These are phyloP conservation scores for Aleadryas rufinucha DNA, from an alignment of 2,113 vertebrate species.

Conservation along the genomic window DNA sequence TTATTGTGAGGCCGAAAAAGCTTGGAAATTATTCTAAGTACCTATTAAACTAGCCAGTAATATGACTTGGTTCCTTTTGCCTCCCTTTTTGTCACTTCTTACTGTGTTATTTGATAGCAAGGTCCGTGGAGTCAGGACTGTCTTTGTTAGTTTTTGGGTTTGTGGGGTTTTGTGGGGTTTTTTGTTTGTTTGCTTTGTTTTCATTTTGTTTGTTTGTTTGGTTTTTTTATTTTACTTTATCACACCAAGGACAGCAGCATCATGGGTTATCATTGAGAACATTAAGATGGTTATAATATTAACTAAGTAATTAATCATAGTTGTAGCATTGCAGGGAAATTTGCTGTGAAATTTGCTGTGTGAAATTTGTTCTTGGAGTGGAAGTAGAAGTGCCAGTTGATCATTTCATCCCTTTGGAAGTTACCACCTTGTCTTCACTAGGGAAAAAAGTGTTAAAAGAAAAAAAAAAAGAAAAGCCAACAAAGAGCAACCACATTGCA, in stretches of 20 bases:
- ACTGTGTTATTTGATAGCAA: background rate
- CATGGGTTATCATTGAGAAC: background rate
- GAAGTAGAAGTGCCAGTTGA: background rate
- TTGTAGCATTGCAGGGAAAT: background rate
- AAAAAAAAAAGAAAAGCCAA: background rate
- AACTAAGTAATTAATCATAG: background rate
- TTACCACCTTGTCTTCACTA: background rate
- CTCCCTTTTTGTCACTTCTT: background rate
- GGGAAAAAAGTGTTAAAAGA: background rate
- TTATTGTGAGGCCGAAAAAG: background rate
- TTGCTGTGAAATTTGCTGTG: background rate
- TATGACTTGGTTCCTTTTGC: background rate
- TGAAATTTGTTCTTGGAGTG: background rate
- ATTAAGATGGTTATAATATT: background rate
- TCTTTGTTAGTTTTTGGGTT: background rate
- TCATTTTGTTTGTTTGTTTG: background rate
- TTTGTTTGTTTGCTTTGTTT: background rate
- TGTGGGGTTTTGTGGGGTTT: background rate
- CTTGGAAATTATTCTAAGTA: background rate
- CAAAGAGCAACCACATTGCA: background rate
- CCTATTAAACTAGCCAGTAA: background rate
- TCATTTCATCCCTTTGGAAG: background rate
- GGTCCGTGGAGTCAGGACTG: background rate
- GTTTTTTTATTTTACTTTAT: background rate
- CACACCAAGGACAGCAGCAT: background rate